phyloP scores from a whole-genome alignment of 2,888 invertebrate species.

The Lepidocyrtoides sp. region DNA sequence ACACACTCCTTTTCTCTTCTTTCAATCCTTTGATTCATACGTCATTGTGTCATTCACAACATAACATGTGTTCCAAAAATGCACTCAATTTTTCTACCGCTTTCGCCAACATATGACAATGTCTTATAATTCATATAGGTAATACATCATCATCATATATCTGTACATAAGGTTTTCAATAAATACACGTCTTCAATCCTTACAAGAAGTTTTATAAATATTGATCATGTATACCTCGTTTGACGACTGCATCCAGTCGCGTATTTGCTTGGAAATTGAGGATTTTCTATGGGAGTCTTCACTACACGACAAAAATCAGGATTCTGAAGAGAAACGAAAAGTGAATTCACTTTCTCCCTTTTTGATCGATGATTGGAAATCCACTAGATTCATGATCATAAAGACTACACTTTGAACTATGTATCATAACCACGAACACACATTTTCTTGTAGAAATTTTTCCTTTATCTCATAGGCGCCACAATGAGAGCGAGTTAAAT shows the following conservation, averaged over 20 bases:
- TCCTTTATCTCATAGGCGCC: not conserved
- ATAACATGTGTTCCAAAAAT: slow-evolving; percentile 72
- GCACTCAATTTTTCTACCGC: too few relatives aligned
- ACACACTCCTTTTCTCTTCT: too few relatives aligned
- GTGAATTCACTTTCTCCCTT: not conserved
- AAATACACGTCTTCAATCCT: not conserved
- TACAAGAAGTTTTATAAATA: too few relatives aligned
- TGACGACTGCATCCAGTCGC: too few relatives aligned
- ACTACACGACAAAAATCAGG: not conserved
- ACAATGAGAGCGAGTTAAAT: not conserved
- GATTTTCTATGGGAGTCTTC: not conserved
- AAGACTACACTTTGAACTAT: not conserved
- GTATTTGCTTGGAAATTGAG: too few relatives aligned
- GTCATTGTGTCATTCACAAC: slow-evolving; percentile 74
- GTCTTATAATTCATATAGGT: too few relatives aligned
- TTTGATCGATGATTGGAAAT: slow-evolving; percentile 65
- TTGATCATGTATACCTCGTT: too few relatives aligned
- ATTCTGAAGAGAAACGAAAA: not conserved
- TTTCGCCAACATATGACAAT: not conserved
- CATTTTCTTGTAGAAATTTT: slow-evolving; percentile 13
- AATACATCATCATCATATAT: slow-evolving; percentile 4
- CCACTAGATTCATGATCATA: slow-evolving; percentile 17
- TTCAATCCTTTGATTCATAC: slow-evolving; percentile 69
- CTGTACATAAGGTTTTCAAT: too few relatives aligned
- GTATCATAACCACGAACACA: not conserved